Conservation (phyloP, 2,797 vertebrate species). For the Takifugu rubripes region DNA sequence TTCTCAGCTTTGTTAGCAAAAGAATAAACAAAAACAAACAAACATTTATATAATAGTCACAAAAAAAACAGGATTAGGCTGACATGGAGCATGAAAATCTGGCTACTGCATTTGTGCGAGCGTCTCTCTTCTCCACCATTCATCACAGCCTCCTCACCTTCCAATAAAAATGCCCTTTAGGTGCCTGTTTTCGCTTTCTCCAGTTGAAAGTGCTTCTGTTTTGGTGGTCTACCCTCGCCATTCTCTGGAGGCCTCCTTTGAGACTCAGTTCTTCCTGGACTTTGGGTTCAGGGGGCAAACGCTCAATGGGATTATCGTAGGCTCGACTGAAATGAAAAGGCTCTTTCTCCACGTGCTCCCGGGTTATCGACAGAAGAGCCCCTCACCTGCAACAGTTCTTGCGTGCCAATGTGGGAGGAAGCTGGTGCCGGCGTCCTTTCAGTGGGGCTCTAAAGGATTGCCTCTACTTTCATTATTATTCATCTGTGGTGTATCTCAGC, state of each 20-base stretch:
- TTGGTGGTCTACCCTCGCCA: slow-evolving; percentile 52
- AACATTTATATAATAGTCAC: slow-evolving; percentile 9
- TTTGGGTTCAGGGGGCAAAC: slow-evolving; percentile 62
- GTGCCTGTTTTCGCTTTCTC: slow-evolving; percentile 51
- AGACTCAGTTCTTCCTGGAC: slow-evolving; percentile 60
- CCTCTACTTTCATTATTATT: too few relatives aligned
- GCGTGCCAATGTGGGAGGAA: too few relatives aligned
- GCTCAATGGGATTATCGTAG: slow-evolving; percentile 49
- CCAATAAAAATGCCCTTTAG: slow-evolving; percentile 64
- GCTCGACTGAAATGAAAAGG: slow-evolving; percentile 22
- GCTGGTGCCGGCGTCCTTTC: too few relatives aligned
- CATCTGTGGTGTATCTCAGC: too few relatives aligned
- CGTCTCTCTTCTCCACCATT: slow-evolving; percentile 58
- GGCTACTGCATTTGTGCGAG: slow-evolving; percentile 45
- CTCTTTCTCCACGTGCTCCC: slow-evolving; percentile 24
- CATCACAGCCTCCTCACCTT: slow-evolving; percentile 66
- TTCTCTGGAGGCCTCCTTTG: slow-evolving; percentile 53
- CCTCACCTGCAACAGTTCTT: too few relatives aligned
- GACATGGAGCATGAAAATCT: slow-evolving; percentile 26
- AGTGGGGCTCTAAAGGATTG: too few relatives aligned
- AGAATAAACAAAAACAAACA: slow-evolving; percentile 3
- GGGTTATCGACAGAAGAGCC: slow-evolving; percentile 29
- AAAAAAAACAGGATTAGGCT: slow-evolving; percentile 63
- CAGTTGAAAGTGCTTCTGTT: slow-evolving; percentile 64
- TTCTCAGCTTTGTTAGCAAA: slow-evolving; percentile 67